Evolutionary conservation across 2,797 vertebrate genomes (phyloP).

Genomic region (Coilia nasus): DNA sequence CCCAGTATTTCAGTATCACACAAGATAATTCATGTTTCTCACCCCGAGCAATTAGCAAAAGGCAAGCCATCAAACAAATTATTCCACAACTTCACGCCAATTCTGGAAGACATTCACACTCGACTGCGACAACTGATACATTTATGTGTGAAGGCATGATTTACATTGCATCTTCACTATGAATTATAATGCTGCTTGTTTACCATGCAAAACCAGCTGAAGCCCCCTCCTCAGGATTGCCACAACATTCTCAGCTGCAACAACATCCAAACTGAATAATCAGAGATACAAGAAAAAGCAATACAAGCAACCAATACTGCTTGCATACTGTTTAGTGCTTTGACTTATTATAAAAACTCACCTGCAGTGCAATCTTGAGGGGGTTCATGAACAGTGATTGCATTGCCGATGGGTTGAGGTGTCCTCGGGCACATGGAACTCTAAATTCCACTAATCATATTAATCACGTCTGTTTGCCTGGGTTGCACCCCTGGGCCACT

Average conservation of each 20-base stretch:
- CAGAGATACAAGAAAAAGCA: not conserved
- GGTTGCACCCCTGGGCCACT: not conserved
- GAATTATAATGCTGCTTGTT: not conserved
- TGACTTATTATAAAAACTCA: not conserved
- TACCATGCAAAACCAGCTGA: slow-evolving; percentile 3
- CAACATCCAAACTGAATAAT: not conserved
- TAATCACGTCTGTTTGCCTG: slow-evolving; percentile 14
- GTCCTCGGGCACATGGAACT: not conserved
- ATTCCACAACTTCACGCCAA: slow-evolving; percentile 12
- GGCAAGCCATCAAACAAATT: slow-evolving; percentile 35
- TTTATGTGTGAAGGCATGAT: not conserved
- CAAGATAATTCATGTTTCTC: not conserved
- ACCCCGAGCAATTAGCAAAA: slow-evolving; percentile 42
- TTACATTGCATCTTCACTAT: not conserved
- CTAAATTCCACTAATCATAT: slow-evolving; percentile 14
- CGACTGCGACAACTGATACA: not conserved
- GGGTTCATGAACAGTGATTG: not conserved
- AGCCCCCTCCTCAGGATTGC: not conserved
- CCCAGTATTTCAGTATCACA: not conserved
- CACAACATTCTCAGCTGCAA: not conserved
- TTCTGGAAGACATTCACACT: slow-evolving; percentile 7
- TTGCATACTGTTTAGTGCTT: not conserved
- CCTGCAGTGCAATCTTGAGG: not conserved
- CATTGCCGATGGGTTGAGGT: not conserved
- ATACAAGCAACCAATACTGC: not conserved